phyloP scores from a whole-genome alignment of 2,888 invertebrate genomes.

The Helobdella robusta region DNA sequence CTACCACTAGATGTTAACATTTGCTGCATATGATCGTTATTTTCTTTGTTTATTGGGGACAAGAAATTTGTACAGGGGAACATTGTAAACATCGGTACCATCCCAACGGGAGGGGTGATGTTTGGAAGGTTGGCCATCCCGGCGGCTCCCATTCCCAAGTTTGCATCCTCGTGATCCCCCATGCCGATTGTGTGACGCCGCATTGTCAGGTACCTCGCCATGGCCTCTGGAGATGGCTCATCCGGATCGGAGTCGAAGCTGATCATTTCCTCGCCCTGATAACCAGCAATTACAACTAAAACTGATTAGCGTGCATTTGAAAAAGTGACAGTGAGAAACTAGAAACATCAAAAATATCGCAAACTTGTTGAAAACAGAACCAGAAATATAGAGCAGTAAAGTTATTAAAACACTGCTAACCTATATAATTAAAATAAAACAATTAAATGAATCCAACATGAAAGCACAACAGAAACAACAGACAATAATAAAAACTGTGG shows the following conservation, averaged over 20 bases:
- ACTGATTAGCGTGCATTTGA: too few species aligned
- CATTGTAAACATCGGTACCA: not conserved
- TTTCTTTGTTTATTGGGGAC: not conserved
- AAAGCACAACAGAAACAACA: not conserved
- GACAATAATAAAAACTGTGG: not conserved
- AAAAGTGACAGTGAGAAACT: too few species aligned
- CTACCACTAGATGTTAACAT: conserved; percentile 39
- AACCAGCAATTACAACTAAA: not conserved
- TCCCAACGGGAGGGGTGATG: not conserved
- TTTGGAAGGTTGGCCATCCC: conserved; percentile 30
- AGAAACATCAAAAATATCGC: too few species aligned
- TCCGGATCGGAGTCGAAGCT: conserved; percentile 53
- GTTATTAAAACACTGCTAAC: too few species aligned
- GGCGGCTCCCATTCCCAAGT: conserved; percentile 40
- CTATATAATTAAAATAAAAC: too few species aligned
- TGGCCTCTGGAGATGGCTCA: conserved; percentile 49
- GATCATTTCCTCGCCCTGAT: conserved; percentile 22
- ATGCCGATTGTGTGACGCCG: conserved; percentile 79
- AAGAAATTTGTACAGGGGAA: not conserved
- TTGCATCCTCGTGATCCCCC: conserved; percentile 73
- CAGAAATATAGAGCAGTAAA: too few species aligned
- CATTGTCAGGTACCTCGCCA: conserved; percentile 56
- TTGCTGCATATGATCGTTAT: not conserved
- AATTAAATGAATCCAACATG: too few species aligned
- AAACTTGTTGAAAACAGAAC: too few species aligned